A percentile compares a stretch with the other conserved stretches of the same genome.
Conservation (phyloP, 2,888 invertebrate genomes). For the Trypoxylon attenuatum region DNA sequence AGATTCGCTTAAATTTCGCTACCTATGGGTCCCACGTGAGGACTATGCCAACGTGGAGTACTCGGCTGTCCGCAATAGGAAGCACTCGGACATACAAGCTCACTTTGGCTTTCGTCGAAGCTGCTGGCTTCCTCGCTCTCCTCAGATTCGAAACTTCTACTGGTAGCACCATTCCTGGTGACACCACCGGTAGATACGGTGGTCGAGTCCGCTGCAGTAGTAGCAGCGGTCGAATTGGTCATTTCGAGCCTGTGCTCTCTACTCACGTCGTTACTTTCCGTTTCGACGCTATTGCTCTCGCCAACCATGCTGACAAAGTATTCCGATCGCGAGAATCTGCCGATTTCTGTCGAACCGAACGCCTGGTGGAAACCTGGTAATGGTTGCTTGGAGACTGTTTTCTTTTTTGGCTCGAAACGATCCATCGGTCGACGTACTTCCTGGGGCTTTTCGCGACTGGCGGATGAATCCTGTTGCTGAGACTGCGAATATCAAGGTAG, state of each 20-base stretch:
- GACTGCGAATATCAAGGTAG: no score
- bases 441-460: slow-evolving; percentile 41
- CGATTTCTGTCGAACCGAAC: slow-evolving; percentile 90
- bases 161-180: slow-evolving; percentile 18
- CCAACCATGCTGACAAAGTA: slow-evolving; percentile 80
- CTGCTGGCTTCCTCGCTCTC: slow-evolving; percentile 30
- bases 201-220: not conserved
- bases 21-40: slow-evolving; percentile 69
- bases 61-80: slow-evolving; percentile 41
- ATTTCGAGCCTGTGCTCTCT: slow-evolving; percentile 39
- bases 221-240: not conserved
- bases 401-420: slow-evolving; percentile 55
- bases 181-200: slow-evolving; percentile 16
- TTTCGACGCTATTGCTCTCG: slow-evolving; percentile 56
- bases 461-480: slow-evolving; percentile 39
- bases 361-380: slow-evolving; percentile 90
- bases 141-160: slow-evolving; percentile 37
- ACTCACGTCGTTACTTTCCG: slow-evolving; percentile 41
- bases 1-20: slow-evolving; percentile 66
- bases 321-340: slow-evolving; percentile 83
- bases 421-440: slow-evolving; percentile 40
- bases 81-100: slow-evolving; percentile 30
- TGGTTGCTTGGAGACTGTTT: slow-evolving; percentile 74
- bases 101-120: slow-evolving; percentile 36
- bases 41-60: slow-evolving; percentile 70